Percentiles rank a stretch among this genome's conserved stretches.
phyloP scores from a whole-genome alignment of 30 jellyfish, hydroid and myxozoan genomes.

The Rhopilema esculentum region DNA sequence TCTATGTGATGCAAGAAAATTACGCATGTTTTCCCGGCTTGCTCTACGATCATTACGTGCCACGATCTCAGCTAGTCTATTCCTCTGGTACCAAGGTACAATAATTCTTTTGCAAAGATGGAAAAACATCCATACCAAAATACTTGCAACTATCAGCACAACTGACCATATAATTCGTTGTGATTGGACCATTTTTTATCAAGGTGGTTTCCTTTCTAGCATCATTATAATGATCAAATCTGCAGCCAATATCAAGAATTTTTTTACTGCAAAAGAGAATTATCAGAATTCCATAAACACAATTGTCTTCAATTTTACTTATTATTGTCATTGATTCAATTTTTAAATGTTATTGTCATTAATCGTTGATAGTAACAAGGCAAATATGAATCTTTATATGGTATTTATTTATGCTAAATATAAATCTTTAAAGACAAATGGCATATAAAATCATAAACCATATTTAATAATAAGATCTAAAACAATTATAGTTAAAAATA shows the following conservation, averaged over 20 bases:
- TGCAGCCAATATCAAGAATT: no score
- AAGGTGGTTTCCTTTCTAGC: background rate
- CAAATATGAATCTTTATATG: no score
- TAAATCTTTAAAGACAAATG: no score
- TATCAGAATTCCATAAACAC: background rate
- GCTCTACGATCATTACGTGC: background rate
- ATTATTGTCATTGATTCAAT: no score
- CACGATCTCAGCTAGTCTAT: background rate
- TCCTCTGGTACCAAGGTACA: conserved; percentile 14
- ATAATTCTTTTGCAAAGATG: conserved; percentile 8
- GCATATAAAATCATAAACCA: no score
- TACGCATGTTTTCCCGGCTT: background rate
- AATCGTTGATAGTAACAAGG: no score
- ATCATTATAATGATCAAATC: background rate
- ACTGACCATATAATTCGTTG: conserved; percentile 8
- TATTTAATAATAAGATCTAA: no score
- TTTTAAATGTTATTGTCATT: no score
- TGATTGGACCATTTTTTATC: background rate
- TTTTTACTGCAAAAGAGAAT: background rate
- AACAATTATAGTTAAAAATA: no score
- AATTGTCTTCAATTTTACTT: no score
- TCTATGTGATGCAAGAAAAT: background rate
- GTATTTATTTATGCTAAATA: no score
- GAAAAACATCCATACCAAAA: conserved; percentile 9
- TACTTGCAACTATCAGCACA: background rate